Conservation (phyloP, 2,113 vertebrate species). For the Sphyrna mokarran region DNA sequence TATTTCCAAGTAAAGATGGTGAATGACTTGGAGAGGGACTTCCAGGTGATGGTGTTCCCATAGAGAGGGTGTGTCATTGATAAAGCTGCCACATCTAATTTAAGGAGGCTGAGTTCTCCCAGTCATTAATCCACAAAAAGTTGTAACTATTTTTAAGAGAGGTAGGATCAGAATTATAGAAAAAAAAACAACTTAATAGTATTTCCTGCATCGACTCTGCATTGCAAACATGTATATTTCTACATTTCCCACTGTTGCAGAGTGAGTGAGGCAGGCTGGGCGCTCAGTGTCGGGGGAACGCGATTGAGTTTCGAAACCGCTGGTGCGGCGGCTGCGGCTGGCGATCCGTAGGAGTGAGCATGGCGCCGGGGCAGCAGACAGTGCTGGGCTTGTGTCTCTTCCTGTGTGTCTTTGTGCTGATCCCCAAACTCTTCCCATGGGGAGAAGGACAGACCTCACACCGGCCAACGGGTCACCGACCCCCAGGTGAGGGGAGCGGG, state of each 20-base stretch:
- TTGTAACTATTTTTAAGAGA: not conserved
- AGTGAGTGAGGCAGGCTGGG: not conserved
- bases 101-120: no score
- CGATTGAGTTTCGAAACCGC: not conserved
- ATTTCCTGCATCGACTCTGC: not conserved
- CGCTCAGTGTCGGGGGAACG: not conserved
- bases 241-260: not conserved
- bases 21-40: no score
- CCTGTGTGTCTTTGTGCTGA: constrained; percentile 57
- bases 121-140: no score
- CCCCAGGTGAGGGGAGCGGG: not conserved
- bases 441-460: no score
- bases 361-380: constrained; percentile 51
- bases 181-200: not conserved
- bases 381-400: constrained; percentile 56
- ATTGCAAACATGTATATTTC: not conserved
- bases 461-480: not conserved
- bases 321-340: not conserved
- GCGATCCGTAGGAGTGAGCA: not conserved
- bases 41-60: no score
- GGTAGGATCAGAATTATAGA: not conserved
- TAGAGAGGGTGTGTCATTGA: no score
- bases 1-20: no score
- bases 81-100: no score
- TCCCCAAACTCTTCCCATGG: constrained; percentile 56